Base-by-base conservation (phyloP, 2,888 invertebrate genomes). In the Gari tellinella region DNA sequence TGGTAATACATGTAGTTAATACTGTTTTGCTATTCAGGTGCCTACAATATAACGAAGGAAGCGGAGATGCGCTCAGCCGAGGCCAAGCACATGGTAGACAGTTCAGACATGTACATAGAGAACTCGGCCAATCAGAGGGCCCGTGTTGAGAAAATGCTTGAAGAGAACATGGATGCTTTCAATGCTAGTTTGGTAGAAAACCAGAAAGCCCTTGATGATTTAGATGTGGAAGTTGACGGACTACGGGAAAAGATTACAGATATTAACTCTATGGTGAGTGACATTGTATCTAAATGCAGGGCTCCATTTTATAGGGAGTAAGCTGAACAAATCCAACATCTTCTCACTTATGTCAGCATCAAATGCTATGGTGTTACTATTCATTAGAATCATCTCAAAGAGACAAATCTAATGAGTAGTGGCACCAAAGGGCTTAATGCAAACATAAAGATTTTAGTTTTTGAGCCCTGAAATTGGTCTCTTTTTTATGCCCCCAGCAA, bases 31-130 rank as follows among this genome's bases (percentile, higher is more conserved):
- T 43, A 46, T 55, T 41, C 84, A 94, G 94, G 95, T 77, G 99
- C 99, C 1, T 94, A 98, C 60, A 97, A 97, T 89, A 94, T 98
- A 48, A 99, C 99, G 0, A 94, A 95, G 40, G 96, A 97, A 81
- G 94, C 95, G 78, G 94, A 94, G 60, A 91, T 93, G 41, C 93
- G 94, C 49, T 95, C 95, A 0, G 90, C 92, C 51, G 92, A 92
- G 17, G 94, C 95, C 0, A 94, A 94, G 81, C 63, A 74, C 19
- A 85, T 88, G 60, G 92, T 93, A 4, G 86, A 89, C 57, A 86
- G 86, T 38, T 93, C 92, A 31, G 86, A 82, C 72, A 84, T 68
- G 80, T 92, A 91, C 86, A 92, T 92, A 21, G 91, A 88, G 46
- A 92, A 92, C 23, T 93, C 93, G 0, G 90, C 92, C 84, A 89